These are phyloP conservation scores for Agonopterix arenella DNA, from an alignment of 2,888 invertebrate genomes.

Conservation along the genomic window DNA sequence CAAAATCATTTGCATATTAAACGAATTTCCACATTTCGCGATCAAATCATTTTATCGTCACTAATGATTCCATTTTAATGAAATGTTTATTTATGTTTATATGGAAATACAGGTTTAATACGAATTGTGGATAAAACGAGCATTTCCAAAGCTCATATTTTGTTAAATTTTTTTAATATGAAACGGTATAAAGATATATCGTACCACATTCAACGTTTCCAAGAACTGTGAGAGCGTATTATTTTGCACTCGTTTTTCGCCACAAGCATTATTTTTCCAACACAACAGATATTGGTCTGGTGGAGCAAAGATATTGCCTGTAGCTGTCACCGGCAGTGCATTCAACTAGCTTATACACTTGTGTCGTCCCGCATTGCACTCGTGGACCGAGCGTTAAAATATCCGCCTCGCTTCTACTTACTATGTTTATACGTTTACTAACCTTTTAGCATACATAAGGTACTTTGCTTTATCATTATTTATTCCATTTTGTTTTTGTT, in stretches of 20 bases:
- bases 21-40: background rate
- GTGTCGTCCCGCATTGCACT: conserved; percentile 39
- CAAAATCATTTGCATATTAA: conserved; percentile 1
- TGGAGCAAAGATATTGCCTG: conserved; percentile 63
- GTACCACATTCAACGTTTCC: background rate
- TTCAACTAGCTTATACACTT: conserved; percentile 56
- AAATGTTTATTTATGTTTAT: too few species aligned
- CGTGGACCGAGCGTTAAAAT: conserved; percentile 23
- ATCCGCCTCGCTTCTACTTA: conserved; percentile 18
- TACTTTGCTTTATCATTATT: background rate
- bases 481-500: background rate
- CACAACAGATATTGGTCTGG: conserved; percentile 59
- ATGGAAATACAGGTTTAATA: too few species aligned
- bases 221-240: conserved; percentile 4
- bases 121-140: too few species aligned
- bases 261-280: conserved; percentile 48
- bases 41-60: conserved; percentile 1
- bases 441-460: conserved; percentile 1
- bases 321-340: conserved; percentile 60
- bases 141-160: background rate
- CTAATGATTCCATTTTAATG: background rate
- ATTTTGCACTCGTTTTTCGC: conserved; percentile 23
- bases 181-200: background rate
- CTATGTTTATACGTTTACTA: too few species aligned
- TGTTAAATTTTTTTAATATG: background rate